Conservation (phyloP, 2,888 invertebrate species). For the Rhynchonema sp. region DNA sequence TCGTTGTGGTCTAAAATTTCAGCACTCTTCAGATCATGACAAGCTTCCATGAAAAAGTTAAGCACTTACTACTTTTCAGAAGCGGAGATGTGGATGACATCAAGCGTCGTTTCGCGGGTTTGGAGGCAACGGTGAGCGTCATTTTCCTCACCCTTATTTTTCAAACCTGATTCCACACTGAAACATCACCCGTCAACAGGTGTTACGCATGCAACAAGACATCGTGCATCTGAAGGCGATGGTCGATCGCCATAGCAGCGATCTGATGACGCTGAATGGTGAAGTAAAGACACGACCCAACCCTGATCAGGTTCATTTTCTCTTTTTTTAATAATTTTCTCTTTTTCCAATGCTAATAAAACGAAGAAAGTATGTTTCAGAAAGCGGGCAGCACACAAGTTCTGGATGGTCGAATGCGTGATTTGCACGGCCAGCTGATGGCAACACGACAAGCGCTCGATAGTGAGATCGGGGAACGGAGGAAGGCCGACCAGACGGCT, state of each 20-base stretch:
- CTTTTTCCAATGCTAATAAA: not conserved
- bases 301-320: not conserved
- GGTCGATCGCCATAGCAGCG: constrained; percentile 13
- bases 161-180: too few species aligned
- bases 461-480: constrained; percentile 17
- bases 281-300: constrained; percentile 14
- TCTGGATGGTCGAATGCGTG: constrained; percentile 18
- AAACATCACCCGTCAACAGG: too few species aligned
- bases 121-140: not conserved
- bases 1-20: too few species aligned
- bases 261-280: constrained; percentile 11
- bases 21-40: too few species aligned
- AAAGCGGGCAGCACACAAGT: constrained; percentile 9
- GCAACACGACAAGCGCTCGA: constrained; percentile 16
- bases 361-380: not conserved
- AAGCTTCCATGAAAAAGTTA: not conserved
- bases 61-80: not conserved
- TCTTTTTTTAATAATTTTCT: too few species aligned
- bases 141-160: too few species aligned
- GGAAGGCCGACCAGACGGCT: constrained; percentile 13
- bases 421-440: constrained; percentile 19
- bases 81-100: not conserved
- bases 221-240: constrained; percentile 9
- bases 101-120: not conserved
- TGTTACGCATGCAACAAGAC: constrained; percentile 1